phyloP scores from a whole-genome alignment of 1,140 invertebrate genomes.

The Cataglyphis hispanica region DNA sequence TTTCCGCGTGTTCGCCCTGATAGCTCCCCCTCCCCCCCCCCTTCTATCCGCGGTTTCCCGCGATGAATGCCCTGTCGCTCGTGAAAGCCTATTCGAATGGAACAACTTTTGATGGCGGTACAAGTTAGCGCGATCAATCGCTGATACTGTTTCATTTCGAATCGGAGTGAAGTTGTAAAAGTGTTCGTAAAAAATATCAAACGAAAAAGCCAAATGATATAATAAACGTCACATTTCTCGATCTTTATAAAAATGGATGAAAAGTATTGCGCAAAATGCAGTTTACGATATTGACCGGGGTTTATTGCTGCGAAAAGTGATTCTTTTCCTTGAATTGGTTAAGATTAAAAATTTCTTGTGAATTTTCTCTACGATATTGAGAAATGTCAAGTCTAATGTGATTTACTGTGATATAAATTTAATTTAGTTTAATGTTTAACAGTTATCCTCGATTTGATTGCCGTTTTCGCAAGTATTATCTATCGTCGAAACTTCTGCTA shows the following conservation, averaged over 20 bases:
- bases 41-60: not conserved
- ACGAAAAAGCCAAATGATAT: not conserved
- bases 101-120: slow-evolving; percentile 24
- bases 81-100: slow-evolving; percentile 11
- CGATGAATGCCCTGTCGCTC: slow-evolving; percentile 24
- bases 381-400: not conserved
- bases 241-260: slow-evolving; percentile 18
- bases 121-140: slow-evolving; percentile 28
- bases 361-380: not conserved
- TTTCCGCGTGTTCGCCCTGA: not conserved
- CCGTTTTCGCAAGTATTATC: not conserved
- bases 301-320: not conserved
- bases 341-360: not conserved
- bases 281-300: slow-evolving; percentile 3
- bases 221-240: not conserved
- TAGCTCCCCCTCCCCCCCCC: not conserved
- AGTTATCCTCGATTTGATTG: not conserved
- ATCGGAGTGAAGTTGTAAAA: slow-evolving; percentile 1
- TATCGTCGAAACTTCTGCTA: not conserved
- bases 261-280: not conserved
- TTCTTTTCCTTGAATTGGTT: not conserved
- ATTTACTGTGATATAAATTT: too few relatives aligned
- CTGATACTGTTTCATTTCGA: slow-evolving; percentile 33
- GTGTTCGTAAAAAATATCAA: slow-evolving; percentile 22
- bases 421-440: not conserved